A percentile compares a stretch with the other conserved stretches of the same genome.
Conservation (phyloP, 2,888 invertebrate genomes). For the Cerceris rybyensis region DNA sequence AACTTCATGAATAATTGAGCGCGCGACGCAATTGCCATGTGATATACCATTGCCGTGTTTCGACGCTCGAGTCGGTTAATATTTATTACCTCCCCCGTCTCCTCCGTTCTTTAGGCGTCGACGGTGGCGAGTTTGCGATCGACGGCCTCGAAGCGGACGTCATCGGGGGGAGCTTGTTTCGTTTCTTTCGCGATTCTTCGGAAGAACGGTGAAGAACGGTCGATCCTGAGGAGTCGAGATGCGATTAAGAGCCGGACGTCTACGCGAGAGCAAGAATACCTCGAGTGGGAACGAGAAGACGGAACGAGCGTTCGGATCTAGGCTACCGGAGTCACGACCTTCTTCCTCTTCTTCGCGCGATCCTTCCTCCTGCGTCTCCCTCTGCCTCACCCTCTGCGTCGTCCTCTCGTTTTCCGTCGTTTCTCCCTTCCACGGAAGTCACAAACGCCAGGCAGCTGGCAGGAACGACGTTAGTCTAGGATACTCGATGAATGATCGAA, state of each 20-base stretch:
- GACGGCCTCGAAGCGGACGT: neutral
- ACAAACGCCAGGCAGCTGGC: neutral
- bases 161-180: neutral
- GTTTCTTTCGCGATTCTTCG: neutral
- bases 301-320: slow-evolving; percentile 72
- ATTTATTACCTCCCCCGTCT: slow-evolving; percentile 38
- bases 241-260: slow-evolving; percentile 57
- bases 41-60: slow-evolving; percentile 29
- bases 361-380: slow-evolving; percentile 48
- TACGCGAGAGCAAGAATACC: slow-evolving; percentile 63
- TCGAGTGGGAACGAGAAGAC: slow-evolving; percentile 67
- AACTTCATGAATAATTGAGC: slow-evolving; percentile 57
- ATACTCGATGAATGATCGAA: neutral
- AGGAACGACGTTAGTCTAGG: too few species aligned
- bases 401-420: slow-evolving; percentile 34
- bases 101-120: slow-evolving; percentile 16
- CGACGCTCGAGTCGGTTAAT: slow-evolving; percentile 41
- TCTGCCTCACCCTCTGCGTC: slow-evolving; percentile 41
- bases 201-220: slow-evolving; percentile 57
- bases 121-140: neutral
- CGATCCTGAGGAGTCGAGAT: slow-evolving; percentile 56
- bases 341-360: slow-evolving; percentile 64
- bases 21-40: slow-evolving; percentile 33
- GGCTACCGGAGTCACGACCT: slow-evolving; percentile 81
- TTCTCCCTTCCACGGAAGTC: slow-evolving; percentile 31